Evolutionary conservation across 64 coral and sea anemone genomes (phyloP), one percentile per base, ranked within the genome.

Genomic region (Orbicella faveolata): DNA sequence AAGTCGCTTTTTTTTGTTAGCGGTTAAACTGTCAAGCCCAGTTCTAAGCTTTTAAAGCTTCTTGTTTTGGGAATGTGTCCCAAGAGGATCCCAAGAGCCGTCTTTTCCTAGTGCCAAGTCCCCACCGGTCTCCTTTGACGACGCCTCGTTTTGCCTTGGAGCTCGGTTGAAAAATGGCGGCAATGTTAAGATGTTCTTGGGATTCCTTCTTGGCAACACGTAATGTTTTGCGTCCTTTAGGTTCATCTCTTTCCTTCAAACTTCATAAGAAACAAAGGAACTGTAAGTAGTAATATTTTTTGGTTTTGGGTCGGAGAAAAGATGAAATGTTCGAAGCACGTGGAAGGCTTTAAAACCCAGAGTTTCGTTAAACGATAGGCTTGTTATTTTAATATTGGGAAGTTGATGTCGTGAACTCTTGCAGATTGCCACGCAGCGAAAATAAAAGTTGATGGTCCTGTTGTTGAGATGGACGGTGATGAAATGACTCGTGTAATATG

Each of bases 401-500:
- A 63, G 35, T 23, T 76, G 13, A 81, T 76, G 57, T 64, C 57
- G 17, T 25, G 33, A 36, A 36, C 20, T 73, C 63, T 88, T 19
- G 74, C 36, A 73, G 95, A 89, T 91, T 93, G 90, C 94, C 2
- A 55, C 65, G 73, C 65, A 5, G 77, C n/a, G 19, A 98, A 94
- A 92, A 86, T 99, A 51, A 78, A 99, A 88, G 97, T 99, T 0
- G 64, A 91, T 78, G 97, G 97, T 16, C 94, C 97, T 61, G 91
- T 99, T 57, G 97, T 99, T 19, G 97, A 99, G 77, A 62, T 99
- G 55, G 97, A 99, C 44, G 97, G 97, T 20, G 97, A 99, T 77
- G 97, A 99, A 90, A 99, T 99, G 97, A 99, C 97, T 14, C 89
- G 97, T 69, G 92, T 99, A 52, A 99, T 99, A 34, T 99, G 97